Base-by-base conservation (phyloP, 2,113 vertebrate species). In the Spea multiplicata region DNA sequence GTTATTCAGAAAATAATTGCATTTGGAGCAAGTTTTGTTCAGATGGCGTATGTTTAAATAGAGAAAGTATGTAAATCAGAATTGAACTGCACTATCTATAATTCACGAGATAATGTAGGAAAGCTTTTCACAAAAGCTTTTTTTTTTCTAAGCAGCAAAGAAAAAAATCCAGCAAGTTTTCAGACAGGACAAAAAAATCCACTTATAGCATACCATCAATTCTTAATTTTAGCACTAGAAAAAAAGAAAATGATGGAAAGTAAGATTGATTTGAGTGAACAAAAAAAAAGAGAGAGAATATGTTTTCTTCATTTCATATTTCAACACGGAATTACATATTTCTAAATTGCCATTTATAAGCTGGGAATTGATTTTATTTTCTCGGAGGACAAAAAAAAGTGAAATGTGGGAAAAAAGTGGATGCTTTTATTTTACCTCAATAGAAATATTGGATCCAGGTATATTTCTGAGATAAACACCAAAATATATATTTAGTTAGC, bases 361-460 rank as follows among this genome's bases (percentile, higher is more conserved):
- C 86, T 82, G 83, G 81, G 82, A 87, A 88, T 84, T 84, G 84
- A 88, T 90, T 90, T 88, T 86, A 88, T 89, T 88, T 89, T 84
- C 86, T 86, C 78, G 3, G 52, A 73, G 78, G 78, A 74, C 78
- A 74, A 67, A 30, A 30, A 30, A 30, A 30, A 80, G 70, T 53
- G 70, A 67, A 72, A 80, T 73, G 71, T 74, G 64, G 71, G 71
- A 67, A 64, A 59, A 80, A 73, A 80, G 73, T 80, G 71, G 65
- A 80, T 59, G 78, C 71, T 45, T 80, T 80, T 80, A 72, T 74
- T 80, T 80, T 61, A 53, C 71, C 59, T 73, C 71, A 61, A 68
- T 80, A 80, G 77, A 80, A 67, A 80, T 67, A 74, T 73, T 70
- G 73, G 53, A 57, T 61, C 13, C 47, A 12, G 8, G 64, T 48